Evolutionary conservation across 2,888 invertebrate genomes (phyloP).

Genomic region (Dascillus cervinus): DNA sequence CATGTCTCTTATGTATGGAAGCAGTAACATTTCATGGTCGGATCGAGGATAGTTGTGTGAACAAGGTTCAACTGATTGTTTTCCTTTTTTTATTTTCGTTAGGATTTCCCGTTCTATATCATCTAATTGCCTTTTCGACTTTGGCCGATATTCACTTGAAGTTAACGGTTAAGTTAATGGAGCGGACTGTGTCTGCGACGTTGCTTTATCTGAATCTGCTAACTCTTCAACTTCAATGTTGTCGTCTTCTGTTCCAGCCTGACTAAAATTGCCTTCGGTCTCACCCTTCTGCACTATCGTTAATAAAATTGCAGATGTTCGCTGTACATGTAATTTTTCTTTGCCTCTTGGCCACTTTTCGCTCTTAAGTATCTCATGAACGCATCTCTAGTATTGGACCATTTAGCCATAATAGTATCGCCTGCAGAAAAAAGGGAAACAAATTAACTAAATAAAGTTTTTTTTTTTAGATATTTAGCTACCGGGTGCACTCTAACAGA

Average conservation of each 20-base stretch:
- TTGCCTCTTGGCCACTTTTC: constrained; percentile 2
- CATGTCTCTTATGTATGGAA: too few species aligned
- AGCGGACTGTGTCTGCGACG: too few species aligned
- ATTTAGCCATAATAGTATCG: too few species aligned
- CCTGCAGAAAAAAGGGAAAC: too few species aligned
- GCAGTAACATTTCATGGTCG: constrained; percentile 11
- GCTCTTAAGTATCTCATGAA: too few species aligned
- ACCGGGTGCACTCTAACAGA: too few species aligned
- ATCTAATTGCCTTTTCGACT: constrained; percentile 15
- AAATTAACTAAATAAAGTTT: too few species aligned
- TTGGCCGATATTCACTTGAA: constrained; percentile 14
- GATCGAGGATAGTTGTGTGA: constrained; percentile 11
- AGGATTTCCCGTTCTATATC: constrained; percentile 11
- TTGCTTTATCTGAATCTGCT: too few species aligned
- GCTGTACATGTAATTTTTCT: constrained; percentile 5
- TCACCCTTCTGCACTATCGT: constrained; percentile 2
- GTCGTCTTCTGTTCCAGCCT: too few species aligned
- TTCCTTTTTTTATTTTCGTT: constrained; percentile 12
- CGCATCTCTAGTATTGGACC: too few species aligned
- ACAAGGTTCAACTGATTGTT: constrained; percentile 10
- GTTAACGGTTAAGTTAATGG: constrained; percentile 12
- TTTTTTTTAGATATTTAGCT: too few species aligned
- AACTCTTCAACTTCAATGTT: constrained; percentile 6
- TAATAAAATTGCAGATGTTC: too few species aligned
- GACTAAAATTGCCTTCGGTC: constrained; percentile 12